Conservation (phyloP, 2,888 invertebrate species). For the Lucinisca nassula region DNA sequence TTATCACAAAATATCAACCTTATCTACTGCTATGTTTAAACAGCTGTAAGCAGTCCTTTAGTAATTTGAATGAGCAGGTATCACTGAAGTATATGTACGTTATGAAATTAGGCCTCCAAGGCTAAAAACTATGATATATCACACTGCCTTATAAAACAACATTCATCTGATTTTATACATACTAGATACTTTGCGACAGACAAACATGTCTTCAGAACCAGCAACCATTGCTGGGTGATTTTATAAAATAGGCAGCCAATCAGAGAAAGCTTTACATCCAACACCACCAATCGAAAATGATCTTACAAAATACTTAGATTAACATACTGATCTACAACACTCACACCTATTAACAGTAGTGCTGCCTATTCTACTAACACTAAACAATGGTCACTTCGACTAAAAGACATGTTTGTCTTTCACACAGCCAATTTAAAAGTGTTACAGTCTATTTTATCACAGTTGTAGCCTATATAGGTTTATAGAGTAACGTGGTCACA, state of each 20-base stretch:
- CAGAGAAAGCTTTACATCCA: not conserved
- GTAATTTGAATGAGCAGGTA: not conserved
- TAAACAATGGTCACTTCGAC: not conserved
- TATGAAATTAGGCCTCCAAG: not conserved
- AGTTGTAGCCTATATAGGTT: slow-evolving; percentile 92
- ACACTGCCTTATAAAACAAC: not conserved
- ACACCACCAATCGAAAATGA: not conserved
- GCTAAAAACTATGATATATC: slow-evolving; percentile 7
- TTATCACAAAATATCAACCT: too few relatives aligned
- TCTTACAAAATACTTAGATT: not conserved
- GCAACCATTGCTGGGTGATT: too few relatives aligned
- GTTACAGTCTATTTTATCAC: slow-evolving; percentile 47
- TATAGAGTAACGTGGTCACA: slow-evolving; percentile 99
- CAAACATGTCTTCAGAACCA: not conserved
- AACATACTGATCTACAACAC: not conserved
- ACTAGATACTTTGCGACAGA: not conserved
- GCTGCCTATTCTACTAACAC: not conserved
- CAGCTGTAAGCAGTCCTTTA: not conserved
- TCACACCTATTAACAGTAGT: not conserved
- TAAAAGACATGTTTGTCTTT: not conserved
- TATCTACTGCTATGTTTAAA: not conserved
- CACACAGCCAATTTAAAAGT: not conserved
- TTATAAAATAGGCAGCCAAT: not conserved
- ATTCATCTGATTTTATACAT: not conserved
- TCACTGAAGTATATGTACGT: not conserved